Conservation (phyloP, 2,797 vertebrate genomes). For the Melanotaenia pygmaea region DNA sequence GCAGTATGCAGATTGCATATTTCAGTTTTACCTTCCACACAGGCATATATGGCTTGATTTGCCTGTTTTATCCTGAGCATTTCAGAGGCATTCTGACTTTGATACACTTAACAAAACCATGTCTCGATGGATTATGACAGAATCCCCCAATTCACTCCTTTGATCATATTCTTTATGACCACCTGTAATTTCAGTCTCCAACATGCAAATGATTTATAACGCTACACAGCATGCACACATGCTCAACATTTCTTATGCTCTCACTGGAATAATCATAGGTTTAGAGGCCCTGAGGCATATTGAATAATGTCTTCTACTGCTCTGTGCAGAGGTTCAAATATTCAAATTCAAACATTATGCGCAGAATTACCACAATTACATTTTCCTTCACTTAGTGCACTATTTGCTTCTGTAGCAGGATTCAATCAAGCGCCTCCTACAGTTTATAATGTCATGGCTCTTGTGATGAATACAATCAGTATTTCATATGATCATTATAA, state of each 20-base stretch:
- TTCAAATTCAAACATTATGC: slow-evolving; percentile 56
- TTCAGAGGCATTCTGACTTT: slow-evolving; percentile 53
- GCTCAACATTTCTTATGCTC: slow-evolving; percentile 59
- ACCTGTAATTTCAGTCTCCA: slow-evolving; percentile 65
- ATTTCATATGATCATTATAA: slow-evolving; percentile 74
- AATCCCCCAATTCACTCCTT: slow-evolving; percentile 57
- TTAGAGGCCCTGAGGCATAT: slow-evolving; percentile 38
- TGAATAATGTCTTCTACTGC: slow-evolving; percentile 49
- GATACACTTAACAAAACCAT: slow-evolving; percentile 34
- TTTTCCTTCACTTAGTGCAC: slow-evolving; percentile 44
- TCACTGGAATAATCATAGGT: slow-evolving; percentile 58
- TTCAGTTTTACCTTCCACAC: slow-evolving; percentile 34
- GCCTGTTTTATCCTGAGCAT: slow-evolving; percentile 52
- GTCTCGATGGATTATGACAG: slow-evolving; percentile 55
- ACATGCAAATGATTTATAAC: slow-evolving; percentile 67
- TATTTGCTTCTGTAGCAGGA: slow-evolving; percentile 36
- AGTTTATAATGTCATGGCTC: slow-evolving; percentile 81
- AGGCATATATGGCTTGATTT: slow-evolving; percentile 26
- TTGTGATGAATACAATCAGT: slow-evolving; percentile 78
- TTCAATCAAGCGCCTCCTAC: slow-evolving; percentile 63
- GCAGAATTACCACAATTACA: slow-evolving; percentile 33
- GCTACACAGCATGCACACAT: slow-evolving; percentile 44
- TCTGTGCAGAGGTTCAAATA: slow-evolving; percentile 51
- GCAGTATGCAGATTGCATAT: slow-evolving; percentile 40
- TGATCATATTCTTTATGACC: slow-evolving; percentile 66